phyloP scores from a whole-genome alignment of 1,140 invertebrate species.

The Ceratosolen fusciceps region DNA sequence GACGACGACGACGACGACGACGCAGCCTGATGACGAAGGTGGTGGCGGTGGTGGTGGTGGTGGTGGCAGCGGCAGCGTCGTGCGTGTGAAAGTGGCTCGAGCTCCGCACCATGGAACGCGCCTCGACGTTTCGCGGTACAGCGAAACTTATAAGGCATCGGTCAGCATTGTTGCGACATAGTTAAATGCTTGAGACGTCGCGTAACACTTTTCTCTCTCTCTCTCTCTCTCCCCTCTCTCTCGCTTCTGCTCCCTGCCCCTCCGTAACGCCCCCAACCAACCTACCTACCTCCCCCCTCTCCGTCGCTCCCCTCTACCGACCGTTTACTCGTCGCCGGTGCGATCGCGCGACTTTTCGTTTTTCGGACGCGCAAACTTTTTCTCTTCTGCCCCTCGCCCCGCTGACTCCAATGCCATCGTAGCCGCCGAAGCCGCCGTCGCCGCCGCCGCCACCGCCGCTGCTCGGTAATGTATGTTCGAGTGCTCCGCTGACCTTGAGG shows the following conservation, averaged over 20 bases:
- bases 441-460: too few relatives aligned
- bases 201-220: slow-evolving; percentile 42
- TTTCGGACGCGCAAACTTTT: slow-evolving; percentile 17
- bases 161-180: slow-evolving; percentile 46
- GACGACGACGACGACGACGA: too few relatives aligned
- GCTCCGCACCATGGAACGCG: slow-evolving; percentile 4
- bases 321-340: too few relatives aligned
- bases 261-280: neutral
- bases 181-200: slow-evolving; percentile 30
- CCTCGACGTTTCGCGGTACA: slow-evolving; percentile 18
- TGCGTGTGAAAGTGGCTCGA: slow-evolving; percentile 46
- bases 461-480: neutral
- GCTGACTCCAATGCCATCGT: neutral
- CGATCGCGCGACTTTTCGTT: neutral
- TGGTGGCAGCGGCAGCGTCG: too few relatives aligned
- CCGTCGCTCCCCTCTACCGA: too few relatives aligned
- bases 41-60: too few relatives aligned
- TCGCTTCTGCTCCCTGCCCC: neutral
- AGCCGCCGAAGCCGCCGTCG: too few relatives aligned
- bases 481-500: slow-evolving; percentile 14
- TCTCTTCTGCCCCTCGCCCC: neutral
- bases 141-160: slow-evolving; percentile 37
- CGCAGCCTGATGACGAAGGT: too few relatives aligned
- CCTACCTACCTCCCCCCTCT: too few relatives aligned
- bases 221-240: neutral